A percentile compares a stretch with the other conserved stretches of the same genome.
These are phyloP conservation scores for Bombus difficillimus DNA, from an alignment of 1,140 invertebrate genomes.

Conservation along the genomic window DNA sequence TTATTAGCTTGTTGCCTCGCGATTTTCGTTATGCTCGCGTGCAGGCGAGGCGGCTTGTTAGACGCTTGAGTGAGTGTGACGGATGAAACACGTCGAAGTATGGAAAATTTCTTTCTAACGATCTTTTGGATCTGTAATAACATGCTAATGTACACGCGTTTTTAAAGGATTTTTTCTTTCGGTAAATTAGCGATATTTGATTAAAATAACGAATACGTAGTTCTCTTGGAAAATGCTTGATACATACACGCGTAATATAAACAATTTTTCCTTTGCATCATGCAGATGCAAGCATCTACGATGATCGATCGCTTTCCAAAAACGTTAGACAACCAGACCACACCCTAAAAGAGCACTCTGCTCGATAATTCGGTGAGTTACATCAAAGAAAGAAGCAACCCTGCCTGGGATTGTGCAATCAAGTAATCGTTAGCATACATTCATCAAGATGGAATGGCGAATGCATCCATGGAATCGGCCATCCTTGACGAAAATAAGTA, in stretches of 20 bases:
- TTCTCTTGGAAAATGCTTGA: too few species aligned
- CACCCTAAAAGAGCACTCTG: too few species aligned
- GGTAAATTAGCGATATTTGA: too few species aligned
- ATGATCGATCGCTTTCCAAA: background rate
- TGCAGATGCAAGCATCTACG: too few species aligned
- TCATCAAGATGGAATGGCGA: background rate
- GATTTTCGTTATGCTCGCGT: constrained; percentile 6
- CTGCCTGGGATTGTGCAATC: background rate
- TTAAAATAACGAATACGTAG: too few species aligned
- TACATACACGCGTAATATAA: too few species aligned
- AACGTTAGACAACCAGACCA: background rate
- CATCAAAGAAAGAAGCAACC: background rate
- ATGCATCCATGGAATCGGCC: background rate
- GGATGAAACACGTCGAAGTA: background rate
- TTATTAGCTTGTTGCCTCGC: constrained; percentile 1
- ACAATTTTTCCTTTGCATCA: too few species aligned
- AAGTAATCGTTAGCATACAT: constrained; percentile 24
- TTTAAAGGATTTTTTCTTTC: too few species aligned
- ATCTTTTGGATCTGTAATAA: background rate
- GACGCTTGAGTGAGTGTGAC: background rate
- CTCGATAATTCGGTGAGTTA: background rate
- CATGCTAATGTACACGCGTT: background rate
- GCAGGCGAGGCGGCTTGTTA: background rate
- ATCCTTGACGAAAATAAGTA: background rate
- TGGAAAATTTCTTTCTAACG: background rate